Evolutionary conservation across 2,113 vertebrate genomes (phyloP).

Genomic region (Sceloporus undulatus): DNA sequence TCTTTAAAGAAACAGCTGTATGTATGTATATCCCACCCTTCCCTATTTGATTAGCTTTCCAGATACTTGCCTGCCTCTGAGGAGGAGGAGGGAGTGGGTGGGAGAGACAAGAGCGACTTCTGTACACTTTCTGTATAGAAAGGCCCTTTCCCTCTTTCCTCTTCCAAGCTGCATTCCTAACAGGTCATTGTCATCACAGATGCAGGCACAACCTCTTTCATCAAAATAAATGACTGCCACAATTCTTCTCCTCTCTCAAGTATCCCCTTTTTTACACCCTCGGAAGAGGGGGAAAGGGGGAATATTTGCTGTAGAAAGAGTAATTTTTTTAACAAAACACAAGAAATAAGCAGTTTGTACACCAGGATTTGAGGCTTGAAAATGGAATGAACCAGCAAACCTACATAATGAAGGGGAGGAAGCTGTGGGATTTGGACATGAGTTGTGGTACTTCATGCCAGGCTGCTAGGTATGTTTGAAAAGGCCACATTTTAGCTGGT

Average conservation of each 20-base stretch:
- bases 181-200: not conserved
- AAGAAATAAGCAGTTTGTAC: slow-evolving; percentile 2
- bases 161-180: not conserved
- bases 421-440: not conserved
- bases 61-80: slow-evolving; percentile 12
- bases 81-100: not conserved
- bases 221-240: slow-evolving; percentile 1
- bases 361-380: not conserved
- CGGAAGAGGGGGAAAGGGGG: not conserved
- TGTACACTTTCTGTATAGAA: not conserved
- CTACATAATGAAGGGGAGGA: not conserved
- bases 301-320: not conserved
- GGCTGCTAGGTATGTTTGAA: not conserved
- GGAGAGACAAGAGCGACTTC: not conserved
- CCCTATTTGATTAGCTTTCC: slow-evolving; percentile 35
- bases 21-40: not conserved
- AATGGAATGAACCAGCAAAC: not conserved
- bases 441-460: not conserved
- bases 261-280: not conserved
- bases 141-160: not conserved
- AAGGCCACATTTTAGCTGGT: not conserved
- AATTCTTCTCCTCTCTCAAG: not conserved
- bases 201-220: not conserved
- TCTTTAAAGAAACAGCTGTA: not conserved
- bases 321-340: not conserved